Evolutionary conservation across 2,797 vertebrate genomes (phyloP), one percentile per base, ranked within the genome.

Genomic region (Champsocephalus esox): DNA sequence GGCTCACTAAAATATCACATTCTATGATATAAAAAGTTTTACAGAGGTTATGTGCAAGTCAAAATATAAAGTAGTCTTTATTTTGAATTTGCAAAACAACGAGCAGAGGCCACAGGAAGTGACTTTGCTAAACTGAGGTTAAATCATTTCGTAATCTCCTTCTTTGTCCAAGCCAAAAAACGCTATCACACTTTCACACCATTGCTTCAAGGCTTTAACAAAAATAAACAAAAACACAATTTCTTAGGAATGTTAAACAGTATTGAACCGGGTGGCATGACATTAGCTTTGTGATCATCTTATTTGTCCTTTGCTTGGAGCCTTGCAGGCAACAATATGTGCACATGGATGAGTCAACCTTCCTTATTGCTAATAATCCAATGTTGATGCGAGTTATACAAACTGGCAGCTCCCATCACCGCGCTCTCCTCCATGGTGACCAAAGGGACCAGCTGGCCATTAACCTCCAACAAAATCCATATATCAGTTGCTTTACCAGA

Each of bases 401-500:
- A 80, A 87, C 55, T 71, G 38, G 1, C 49, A 16, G 12, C 17
- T 63, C 41, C 19, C n/a, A 32, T 21, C n/a, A 16, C 24, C 19
- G 38, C 10, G 9, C 21, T 52, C 19, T 58, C 46, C 55, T 58
- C 10, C 38, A 10, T 21, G 43, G 46, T 75, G 77, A 84, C 79
- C 70, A 58, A 43, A 21, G 69, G 69, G 69, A 80, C 79, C 41
- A 41, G 54, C 72, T 82, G 73, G 57, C 70, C 71, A 70, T 81
- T 79, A 75, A 66, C 66, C 41, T 68, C 59, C 34, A 12, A 51
- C 80, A 81, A 66, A 88, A 85, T 88, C 82, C 62, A 88, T 86
- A 80, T 28, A 81, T 63, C 60, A 80, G 65, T 68, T 67, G 63
- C 62, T 51, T 73, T 68, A 83, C 70, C 57, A 82, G 65, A 80